Conservation (phyloP, 1,140 invertebrate genomes). For the Wiebesia pumilae region DNA sequence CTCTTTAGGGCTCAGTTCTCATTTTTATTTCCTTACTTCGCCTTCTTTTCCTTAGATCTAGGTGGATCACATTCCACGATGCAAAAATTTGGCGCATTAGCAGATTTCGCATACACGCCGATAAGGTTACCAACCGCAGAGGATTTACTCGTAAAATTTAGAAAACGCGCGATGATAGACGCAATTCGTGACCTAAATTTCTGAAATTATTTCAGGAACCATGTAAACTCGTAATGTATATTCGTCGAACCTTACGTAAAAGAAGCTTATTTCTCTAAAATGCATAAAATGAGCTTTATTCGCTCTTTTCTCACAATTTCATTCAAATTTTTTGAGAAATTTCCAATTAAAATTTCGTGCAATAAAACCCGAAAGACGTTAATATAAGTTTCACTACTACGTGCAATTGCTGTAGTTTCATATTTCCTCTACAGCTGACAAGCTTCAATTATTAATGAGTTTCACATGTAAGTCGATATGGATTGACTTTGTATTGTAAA, state of each 20-base stretch:
- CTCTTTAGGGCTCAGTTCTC: neutral
- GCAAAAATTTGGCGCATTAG: conserved; percentile 35
- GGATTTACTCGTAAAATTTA: conserved; percentile 15
- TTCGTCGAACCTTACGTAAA: conserved; percentile 5
- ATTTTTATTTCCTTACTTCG: neutral
- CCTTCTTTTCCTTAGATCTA: neutral
- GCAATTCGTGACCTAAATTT: conserved; percentile 31
- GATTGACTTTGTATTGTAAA: neutral
- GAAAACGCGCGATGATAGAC: neutral
- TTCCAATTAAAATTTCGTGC: neutral
- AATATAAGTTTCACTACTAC: neutral
- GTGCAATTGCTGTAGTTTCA: neutral
- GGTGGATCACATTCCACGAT: neutral
- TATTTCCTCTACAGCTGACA: neutral
- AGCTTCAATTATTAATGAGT: neutral
- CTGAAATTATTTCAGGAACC: neutral
- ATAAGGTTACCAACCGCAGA: conserved; percentile 10
- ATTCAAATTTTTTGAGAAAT: neutral
- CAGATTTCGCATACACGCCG: conserved; percentile 1
- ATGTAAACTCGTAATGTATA: neutral
- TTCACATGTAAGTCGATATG: neutral
- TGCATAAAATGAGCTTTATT: neutral
- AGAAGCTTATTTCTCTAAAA: conserved; percentile 30
- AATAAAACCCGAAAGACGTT: neutral
- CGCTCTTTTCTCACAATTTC: neutral